Conservation (phyloP, 2,113 vertebrate species). For the Paracanthobrama guichenoti region DNA sequence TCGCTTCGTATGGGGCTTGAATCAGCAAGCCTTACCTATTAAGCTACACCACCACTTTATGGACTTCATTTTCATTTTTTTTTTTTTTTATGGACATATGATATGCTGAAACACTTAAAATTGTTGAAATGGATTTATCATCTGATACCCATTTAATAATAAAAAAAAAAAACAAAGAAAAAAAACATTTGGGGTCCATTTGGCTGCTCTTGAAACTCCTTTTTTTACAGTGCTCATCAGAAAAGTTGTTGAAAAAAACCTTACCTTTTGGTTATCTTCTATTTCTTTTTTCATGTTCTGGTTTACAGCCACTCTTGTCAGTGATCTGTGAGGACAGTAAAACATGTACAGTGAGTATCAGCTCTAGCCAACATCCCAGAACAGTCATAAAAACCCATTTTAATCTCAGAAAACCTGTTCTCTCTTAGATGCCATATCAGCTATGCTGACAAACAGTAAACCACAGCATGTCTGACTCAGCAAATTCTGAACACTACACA, state of each 20-base stretch:
- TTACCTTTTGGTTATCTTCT: conserved; percentile 95
- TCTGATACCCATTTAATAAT: not conserved
- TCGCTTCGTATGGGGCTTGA: too few relatives aligned
- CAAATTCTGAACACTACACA: conserved; percentile 63
- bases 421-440: conserved; percentile 64
- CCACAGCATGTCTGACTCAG: conserved; percentile 65
- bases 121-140: not conserved
- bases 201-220: not conserved
- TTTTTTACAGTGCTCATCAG: conserved; percentile 25
- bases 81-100: not conserved
- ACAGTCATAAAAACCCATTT: conserved; percentile 69
- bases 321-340: conserved; percentile 86
- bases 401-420: conserved; percentile 72
- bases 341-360: conserved; percentile 74
- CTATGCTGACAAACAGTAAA: conserved; percentile 70
- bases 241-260: conserved; percentile 63
- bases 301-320: conserved; percentile 87
- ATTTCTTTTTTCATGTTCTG: conserved; percentile 91
- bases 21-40: too few relatives aligned
- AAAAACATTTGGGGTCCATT: not conserved
- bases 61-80: not conserved
- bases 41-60: conserved; percentile 1
- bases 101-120: not conserved
- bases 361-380: conserved; percentile 68
- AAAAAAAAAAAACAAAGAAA: too few relatives aligned